Base-by-base conservation (phyloP, 2,113 vertebrate species). In the Microtus ochrogaster region DNA sequence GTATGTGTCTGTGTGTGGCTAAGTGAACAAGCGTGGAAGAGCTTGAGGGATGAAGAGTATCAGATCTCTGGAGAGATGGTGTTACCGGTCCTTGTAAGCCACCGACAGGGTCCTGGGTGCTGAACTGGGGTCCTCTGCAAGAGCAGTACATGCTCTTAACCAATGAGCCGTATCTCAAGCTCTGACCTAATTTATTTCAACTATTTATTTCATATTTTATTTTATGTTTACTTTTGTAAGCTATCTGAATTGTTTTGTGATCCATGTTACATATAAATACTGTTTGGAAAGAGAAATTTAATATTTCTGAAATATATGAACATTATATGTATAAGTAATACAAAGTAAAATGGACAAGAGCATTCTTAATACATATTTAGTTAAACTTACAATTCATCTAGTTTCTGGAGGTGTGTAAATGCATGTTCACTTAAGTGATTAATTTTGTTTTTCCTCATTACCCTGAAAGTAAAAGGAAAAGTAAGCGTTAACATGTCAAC, bases 381-480 rank as follows among this genome's bases (percentile, higher is more conserved):
- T 95, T 16, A 95, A 76, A 99, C 99, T 99, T 98, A 99, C 99
- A 99, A 96, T 98, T 99, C 99, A 89, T 99, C 99, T 68, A 99
- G 98, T 97, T 98, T 99, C 55, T 98, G 99, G 39, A 99, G 99
- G 94, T 99, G 98, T n/a, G 99, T 98, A 94, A 99, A 99, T 22
- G 99, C 99, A 91, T 99, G 98, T 95, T 99, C 99, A 65, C 98
- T 98, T 95, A 99, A 97, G 55, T 99, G 98, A 85, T 97, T 99
- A 97, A 99, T 99, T 99, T 98, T 98, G 98, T 99, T 99, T 94
- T 97, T 96, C 96, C 99, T 99, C 97, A 99, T 98, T 94, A 99
- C 99, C 82, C 99, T 99, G 98, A 26, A 98, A 98, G 72, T 66
- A 98, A 93, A 87, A 97, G 98, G 65, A 92, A 98, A 96, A 83